Conservation (phyloP, 2,113 vertebrate genomes). For the Lepus europaeus region DNA sequence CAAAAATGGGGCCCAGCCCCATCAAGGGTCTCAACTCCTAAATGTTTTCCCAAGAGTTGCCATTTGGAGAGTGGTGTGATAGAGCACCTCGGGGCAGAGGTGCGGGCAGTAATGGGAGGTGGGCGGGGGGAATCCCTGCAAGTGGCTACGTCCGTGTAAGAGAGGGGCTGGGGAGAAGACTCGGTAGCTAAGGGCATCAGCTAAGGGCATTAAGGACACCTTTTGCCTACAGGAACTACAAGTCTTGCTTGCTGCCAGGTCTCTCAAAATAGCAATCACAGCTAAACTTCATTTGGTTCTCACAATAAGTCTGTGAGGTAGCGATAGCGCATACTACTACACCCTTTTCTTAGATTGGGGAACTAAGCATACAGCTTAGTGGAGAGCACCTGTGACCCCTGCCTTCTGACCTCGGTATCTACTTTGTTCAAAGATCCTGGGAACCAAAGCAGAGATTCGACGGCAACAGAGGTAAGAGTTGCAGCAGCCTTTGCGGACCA, state of each 20-base stretch:
- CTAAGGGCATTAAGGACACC: not conserved
- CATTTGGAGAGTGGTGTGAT: not conserved
- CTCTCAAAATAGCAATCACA: conserved; percentile 37
- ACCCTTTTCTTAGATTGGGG: not conserved
- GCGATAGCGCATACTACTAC: not conserved
- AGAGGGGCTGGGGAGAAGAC: not conserved
- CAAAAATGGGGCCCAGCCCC: conserved; percentile 9
- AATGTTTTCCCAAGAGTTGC: not conserved
- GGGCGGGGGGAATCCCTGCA: not conserved
- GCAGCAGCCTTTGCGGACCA: not conserved
- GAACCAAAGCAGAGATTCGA: not conserved
- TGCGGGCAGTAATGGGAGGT: not conserved
- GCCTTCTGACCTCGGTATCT: not conserved
- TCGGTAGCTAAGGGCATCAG: not conserved
- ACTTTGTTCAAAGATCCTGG: conserved; percentile 4
- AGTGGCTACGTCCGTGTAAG: not conserved
- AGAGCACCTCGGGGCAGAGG: not conserved
- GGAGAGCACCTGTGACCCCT: not conserved
- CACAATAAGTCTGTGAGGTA: not conserved
- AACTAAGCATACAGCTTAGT: not conserved
- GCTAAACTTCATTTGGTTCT: not conserved
- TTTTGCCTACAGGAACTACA: not conserved
- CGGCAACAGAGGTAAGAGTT: not conserved
- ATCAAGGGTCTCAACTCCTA: not conserved
- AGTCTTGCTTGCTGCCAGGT: not conserved